Evolutionary conservation across 2,888 invertebrate genomes (phyloP), one percentile per base, ranked within the genome.

Genomic region (Hypselothyrea guttata): DNA sequence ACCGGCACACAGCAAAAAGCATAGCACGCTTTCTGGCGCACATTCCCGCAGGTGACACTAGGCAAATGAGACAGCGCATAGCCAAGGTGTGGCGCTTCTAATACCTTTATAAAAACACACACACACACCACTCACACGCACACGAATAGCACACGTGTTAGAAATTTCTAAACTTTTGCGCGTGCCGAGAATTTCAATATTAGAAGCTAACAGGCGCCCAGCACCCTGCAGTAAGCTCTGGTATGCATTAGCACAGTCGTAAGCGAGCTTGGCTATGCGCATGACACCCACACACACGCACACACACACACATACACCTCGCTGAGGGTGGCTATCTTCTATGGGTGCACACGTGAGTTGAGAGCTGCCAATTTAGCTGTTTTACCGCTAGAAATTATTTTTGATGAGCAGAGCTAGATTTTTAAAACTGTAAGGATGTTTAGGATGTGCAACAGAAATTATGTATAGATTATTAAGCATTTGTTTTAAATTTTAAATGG

Each of bases 101-200:
- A 71, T 66, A 58, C 63, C 62, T 71, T 53, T 22, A 15, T 41
- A 40, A 33, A 34, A 49, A 33, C 18, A 52, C 28, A 47, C 45
- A 57, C 38, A 51, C n/a, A 35, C 1, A 33, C 13, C 13, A 63
- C 42, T 61, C 2, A 52, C 28, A 18, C 16, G 12, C 33, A 27
- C 3, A 11, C 12, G 22, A 4, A 22, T 22, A 22, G 9, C 38
- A 35, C 3, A 4, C 5, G 51, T 48, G 70, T 87, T 87, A 85
- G 87, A 82, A 79, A 77, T 78, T 84, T 86, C 88, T 88, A 86
- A 84, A 71, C 72, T 49, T 75, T 73, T 71, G 83, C 76, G 77
- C 76, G 57, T 81, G 75, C 74, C 84, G 88, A 87, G 89, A 89
- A 89, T 89, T 88, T 87, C 73, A 83, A 85, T 87, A 89, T 89